Conservation (phyloP, 37 sponge, comb jelly and placozoan genomes). For the Lycopodina hypogea region DNA sequence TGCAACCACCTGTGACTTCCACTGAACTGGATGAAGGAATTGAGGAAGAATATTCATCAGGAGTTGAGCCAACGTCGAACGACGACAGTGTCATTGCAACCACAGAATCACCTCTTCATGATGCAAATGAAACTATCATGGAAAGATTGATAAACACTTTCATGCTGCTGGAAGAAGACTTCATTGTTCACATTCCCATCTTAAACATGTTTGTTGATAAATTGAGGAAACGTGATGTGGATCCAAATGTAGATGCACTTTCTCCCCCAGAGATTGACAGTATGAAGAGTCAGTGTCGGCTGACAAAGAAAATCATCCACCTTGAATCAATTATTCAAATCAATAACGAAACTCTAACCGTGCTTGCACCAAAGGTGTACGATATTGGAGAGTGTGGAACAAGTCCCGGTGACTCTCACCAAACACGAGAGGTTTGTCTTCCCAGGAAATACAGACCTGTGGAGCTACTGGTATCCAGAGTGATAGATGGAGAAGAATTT, state of each 20-base stretch:
- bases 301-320: no score
- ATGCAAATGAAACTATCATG: not conserved
- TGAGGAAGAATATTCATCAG: no score
- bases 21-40: no score
- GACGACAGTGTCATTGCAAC: not conserved
- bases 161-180: not conserved
- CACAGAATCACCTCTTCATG: not conserved
- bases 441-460: not conserved
- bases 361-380: not conserved
- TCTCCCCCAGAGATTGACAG: no score
- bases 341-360: not conserved
- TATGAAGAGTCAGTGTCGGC: no score
- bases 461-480: not conserved
- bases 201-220: not conserved
- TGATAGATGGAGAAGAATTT: not conserved
- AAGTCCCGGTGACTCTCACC: not conserved
- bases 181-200: not conserved
- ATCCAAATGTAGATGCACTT: no score
- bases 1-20: no score
- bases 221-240: no score
- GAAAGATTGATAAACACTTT: not conserved
- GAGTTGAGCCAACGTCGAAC: not conserved
- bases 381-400: constrained; percentile 1
- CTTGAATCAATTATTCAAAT: no score
- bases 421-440: not conserved